phyloP scores from a whole-genome alignment of 2,113 vertebrate genomes.

The Aleadryas rufinucha region DNA sequence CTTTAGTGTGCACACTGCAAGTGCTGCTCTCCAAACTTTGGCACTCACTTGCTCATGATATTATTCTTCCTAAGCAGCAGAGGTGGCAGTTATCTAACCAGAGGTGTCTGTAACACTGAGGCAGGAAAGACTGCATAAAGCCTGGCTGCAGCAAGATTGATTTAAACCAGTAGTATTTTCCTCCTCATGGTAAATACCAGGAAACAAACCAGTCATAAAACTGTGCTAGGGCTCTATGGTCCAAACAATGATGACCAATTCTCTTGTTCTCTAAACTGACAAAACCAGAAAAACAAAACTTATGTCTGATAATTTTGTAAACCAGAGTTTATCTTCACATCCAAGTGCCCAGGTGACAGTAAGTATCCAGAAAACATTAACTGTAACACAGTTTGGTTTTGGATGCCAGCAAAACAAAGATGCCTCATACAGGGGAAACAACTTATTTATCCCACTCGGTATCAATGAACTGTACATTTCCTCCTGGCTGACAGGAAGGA shows the following conservation, averaged over 20 bases:
- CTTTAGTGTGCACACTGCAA: background rate
- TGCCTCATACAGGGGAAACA: rapidly evolving
- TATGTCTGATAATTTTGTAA: background rate
- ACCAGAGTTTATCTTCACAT: background rate
- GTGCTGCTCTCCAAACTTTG: background rate
- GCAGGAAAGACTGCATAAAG: background rate
- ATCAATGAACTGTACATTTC: background rate
- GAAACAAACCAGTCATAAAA: background rate
- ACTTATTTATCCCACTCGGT: background rate
- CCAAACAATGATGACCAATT: background rate
- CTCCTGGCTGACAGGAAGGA: background rate
- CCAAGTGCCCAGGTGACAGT: background rate
- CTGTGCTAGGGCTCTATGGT: background rate
- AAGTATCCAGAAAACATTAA: background rate
- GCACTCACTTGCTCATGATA: background rate
- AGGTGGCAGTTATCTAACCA: background rate
- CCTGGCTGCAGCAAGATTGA: background rate
- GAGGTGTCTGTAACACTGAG: background rate
- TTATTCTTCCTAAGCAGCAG: background rate
- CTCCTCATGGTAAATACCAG: background rate
- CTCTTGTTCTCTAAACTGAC: background rate
- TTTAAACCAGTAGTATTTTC: background rate
- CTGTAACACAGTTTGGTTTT: background rate
- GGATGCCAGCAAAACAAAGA: background rate
- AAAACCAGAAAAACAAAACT: background rate